phyloP scores from a whole-genome alignment of 2,888 invertebrate genomes.

The Acronicta psi region DNA sequence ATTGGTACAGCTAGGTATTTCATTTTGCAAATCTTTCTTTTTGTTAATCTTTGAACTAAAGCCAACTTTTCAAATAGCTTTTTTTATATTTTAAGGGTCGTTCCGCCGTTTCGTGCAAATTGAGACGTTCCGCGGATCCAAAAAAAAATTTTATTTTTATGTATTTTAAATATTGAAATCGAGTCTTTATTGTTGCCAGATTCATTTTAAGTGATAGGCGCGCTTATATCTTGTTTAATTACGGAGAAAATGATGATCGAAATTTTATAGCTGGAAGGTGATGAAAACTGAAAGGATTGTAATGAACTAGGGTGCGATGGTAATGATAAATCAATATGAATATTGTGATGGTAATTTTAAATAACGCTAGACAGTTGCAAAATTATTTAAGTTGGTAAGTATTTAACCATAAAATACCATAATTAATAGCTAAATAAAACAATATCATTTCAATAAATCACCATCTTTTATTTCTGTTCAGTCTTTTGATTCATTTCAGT shows the following conservation, averaged over 20 bases:
- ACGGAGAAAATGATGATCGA: not conserved
- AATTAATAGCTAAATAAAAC: not conserved
- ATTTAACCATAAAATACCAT: not conserved
- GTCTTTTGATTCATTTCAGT: not conserved
- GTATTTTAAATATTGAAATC: slow-evolving; percentile 11
- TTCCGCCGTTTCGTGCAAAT: no score
- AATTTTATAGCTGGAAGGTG: slow-evolving; percentile 1
- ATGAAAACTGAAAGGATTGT: slow-evolving; percentile 1
- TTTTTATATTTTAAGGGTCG: no score
- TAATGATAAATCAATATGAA: not conserved
- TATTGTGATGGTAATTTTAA: slow-evolving; percentile 1
- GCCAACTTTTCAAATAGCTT: no score
- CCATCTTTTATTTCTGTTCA: slow-evolving; percentile 1
- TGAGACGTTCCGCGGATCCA: no score
- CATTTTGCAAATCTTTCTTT: no score
- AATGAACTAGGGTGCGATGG: slow-evolving; percentile 1
- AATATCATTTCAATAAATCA: not conserved
- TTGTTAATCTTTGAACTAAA: no score
- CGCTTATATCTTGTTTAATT: slow-evolving; percentile 5
- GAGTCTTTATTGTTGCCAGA: slow-evolving; percentile 1
- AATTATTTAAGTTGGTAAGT: not conserved
- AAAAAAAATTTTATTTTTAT: no score
- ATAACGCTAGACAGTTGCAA: not conserved
- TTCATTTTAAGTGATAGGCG: slow-evolving; percentile 1
- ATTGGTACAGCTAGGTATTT: no score